A percentile compares a stretch with the other conserved stretches of the same genome.
Conservation (phyloP, 64 coral and sea anemone genomes). For the Anthopleura sola region DNA sequence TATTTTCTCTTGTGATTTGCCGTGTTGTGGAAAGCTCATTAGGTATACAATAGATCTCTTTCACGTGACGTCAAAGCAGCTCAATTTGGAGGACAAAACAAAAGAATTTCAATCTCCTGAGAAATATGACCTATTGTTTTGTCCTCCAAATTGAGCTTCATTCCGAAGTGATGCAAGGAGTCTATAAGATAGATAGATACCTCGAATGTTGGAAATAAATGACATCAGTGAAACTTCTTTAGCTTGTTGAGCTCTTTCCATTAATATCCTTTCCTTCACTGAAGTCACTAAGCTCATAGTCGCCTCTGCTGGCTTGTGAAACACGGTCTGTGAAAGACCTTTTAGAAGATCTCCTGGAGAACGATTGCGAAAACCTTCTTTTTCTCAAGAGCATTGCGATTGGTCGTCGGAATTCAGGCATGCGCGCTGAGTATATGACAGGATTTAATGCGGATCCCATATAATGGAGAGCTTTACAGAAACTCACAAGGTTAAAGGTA, state of each 20-base stretch:
- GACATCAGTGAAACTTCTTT: not conserved
- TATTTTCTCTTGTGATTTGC: no score
- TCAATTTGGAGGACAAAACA: no score
- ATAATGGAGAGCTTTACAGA: conserved; percentile 79
- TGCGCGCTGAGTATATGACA: conserved; percentile 73
- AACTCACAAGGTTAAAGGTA: conserved; percentile 55
- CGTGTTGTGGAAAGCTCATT: no score
- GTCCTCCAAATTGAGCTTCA: no score
- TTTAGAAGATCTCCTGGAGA: conserved; percentile 3
- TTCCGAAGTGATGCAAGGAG: no score
- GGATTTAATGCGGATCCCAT: conserved; percentile 78
- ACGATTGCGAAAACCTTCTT: conserved; percentile 46
- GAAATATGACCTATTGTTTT: no score
- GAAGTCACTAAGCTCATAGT: conserved; percentile 28
- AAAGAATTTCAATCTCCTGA: no score
- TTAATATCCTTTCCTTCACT: not conserved
- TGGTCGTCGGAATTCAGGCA: conserved; percentile 82
- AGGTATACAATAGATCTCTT: no score
- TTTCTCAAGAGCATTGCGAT: conserved; percentile 45
- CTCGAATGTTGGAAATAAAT: no score
- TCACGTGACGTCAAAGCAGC: no score
- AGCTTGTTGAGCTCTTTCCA: not conserved
- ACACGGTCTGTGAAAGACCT: not conserved
- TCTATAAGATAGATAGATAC: no score
- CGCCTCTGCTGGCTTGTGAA: not conserved